A percentile compares a stretch with the other conserved stretches of the same genome.
Evolutionary conservation across 2,113 vertebrate species (phyloP).

Genomic region (Phylloscopus whistleri): DNA sequence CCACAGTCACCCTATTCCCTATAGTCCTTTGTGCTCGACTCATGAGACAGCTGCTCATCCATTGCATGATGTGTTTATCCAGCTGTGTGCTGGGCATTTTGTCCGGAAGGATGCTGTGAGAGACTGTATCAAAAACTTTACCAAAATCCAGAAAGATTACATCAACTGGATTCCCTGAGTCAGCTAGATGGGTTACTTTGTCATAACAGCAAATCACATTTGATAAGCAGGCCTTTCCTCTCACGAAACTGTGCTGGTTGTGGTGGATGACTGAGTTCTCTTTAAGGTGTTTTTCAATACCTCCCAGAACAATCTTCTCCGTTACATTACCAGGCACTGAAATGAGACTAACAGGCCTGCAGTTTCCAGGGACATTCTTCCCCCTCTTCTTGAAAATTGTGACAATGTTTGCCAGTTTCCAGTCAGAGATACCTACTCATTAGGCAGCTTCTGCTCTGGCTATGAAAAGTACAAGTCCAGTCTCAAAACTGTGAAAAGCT

Average conservation of each 20-base stretch:
- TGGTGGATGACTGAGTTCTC: not conserved
- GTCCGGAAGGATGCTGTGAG: not conserved
- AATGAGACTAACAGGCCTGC: not conserved
- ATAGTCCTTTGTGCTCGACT: fast-evolving
- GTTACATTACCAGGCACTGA: not conserved
- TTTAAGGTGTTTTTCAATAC: not conserved
- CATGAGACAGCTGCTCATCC: not conserved
- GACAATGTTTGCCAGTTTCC: not conserved
- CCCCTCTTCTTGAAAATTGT: not conserved
- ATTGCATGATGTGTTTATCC: fast-evolving
- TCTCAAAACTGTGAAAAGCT: not conserved
- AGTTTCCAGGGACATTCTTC: not conserved
- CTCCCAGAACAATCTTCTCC: not conserved
- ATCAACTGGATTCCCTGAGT: not conserved
- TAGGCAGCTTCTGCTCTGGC: not conserved
- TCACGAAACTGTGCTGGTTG: not conserved
- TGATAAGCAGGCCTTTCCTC: not conserved
- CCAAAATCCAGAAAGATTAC: not conserved
- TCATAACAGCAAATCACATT: not conserved
- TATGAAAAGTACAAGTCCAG: not conserved
- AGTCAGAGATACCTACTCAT: not conserved
- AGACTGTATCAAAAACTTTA: not conserved
- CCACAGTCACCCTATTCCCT: not conserved
- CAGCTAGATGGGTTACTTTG: not conserved
- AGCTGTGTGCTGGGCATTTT: not conserved